Percentiles rank a stretch among this genome's conserved stretches.
phyloP scores from a whole-genome alignment of 1,140 invertebrate species.

The Philaenus spumarius region DNA sequence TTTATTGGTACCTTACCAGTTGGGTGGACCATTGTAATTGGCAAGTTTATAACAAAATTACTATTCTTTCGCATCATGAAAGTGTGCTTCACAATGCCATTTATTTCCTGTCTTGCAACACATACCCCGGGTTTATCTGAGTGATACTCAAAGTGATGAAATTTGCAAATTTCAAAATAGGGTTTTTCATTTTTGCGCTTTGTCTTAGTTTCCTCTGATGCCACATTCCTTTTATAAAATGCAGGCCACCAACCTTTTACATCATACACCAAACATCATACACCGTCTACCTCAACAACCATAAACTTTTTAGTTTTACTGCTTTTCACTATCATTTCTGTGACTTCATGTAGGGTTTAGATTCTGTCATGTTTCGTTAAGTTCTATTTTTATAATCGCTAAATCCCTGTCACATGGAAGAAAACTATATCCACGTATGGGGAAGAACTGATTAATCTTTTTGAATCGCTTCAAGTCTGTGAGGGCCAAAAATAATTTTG shows the following conservation, averaged over 20 bases:
- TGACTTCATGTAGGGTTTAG: constrained; percentile 4
- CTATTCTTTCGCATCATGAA: neutral
- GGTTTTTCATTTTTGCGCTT: constrained; percentile 15
- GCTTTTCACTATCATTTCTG: constrained; percentile 5
- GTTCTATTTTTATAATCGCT: constrained; percentile 11
- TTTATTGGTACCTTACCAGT: neutral
- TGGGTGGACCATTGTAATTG: neutral
- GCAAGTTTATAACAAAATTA: neutral
- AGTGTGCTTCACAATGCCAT: constrained; percentile 1
- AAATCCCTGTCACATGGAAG: constrained; percentile 20
- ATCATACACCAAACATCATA: constrained; percentile 12
- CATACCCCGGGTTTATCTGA: neutral
- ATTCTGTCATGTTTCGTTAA: constrained; percentile 14
- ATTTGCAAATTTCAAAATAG: constrained; percentile 17
- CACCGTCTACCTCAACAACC: neutral
- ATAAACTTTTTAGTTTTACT: neutral
- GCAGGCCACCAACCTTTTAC: constrained; percentile 22
- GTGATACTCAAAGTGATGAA: constrained; percentile 17
- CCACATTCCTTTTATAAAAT: constrained; percentile 19
- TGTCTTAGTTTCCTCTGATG: constrained; percentile 16
- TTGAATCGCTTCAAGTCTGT: constrained; percentile 19
- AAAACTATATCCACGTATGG: constrained; percentile 22
- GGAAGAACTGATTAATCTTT: constrained; percentile 21
- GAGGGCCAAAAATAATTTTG: constrained; percentile 14
- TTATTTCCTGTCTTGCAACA: constrained; percentile 5